A percentile compares a stretch with the other conserved stretches of the same genome.
phyloP scores from a whole-genome alignment of 2,888 invertebrate genomes.

The Diarsia dahlii region DNA sequence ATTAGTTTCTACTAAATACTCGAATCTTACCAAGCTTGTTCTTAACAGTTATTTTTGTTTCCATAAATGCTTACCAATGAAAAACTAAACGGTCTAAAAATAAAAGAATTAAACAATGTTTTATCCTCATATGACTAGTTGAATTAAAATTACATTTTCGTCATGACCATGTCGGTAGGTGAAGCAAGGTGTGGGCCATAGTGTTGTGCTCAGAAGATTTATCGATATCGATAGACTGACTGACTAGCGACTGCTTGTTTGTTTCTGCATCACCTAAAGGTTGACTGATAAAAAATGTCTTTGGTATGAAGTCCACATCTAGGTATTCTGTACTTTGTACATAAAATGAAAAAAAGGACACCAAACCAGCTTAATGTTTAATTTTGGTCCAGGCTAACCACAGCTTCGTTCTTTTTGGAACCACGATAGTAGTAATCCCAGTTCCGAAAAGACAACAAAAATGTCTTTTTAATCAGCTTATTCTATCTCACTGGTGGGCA shows the following conservation, averaged over 20 bases:
- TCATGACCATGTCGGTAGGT: constrained; percentile 79
- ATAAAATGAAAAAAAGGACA: too few species aligned
- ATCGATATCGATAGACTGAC: constrained; percentile 52
- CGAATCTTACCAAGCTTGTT: background rate
- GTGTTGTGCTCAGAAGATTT: constrained; percentile 65
- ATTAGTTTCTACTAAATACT: background rate
- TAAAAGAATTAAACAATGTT: constrained; percentile 62
- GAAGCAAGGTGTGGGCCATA: constrained; percentile 82
- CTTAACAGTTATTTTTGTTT: background rate
- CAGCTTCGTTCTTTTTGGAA: too few species aligned
- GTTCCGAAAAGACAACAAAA: background rate
- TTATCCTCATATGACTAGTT: constrained; percentile 77
- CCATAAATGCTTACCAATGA: constrained; percentile 5
- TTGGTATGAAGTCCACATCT: too few species aligned
- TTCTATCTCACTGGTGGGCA: too few species aligned
- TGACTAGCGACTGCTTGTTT: too few species aligned
- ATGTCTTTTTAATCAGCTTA: too few species aligned
- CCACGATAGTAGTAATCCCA: background rate
- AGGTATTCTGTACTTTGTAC: too few species aligned
- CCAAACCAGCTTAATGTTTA: background rate
- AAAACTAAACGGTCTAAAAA: constrained; percentile 30
- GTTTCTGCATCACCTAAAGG: too few species aligned
- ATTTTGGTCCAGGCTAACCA: background rate
- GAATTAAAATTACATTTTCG: constrained; percentile 84
- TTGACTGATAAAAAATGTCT: too few species aligned